Conservation (phyloP, 2,113 vertebrate genomes). For the Kryptolebias marmoratus region DNA sequence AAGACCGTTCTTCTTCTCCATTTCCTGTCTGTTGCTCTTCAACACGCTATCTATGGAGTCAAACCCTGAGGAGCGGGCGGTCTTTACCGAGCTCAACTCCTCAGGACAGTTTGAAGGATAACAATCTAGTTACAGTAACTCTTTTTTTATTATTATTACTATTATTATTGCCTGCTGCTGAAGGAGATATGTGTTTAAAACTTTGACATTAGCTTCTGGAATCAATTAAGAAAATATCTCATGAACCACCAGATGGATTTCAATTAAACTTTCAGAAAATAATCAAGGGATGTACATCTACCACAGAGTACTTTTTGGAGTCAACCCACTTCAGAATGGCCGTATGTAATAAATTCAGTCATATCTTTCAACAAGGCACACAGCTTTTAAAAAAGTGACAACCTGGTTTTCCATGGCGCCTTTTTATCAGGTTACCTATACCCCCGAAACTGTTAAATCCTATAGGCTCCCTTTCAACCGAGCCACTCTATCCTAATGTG, state of each 20-base stretch:
- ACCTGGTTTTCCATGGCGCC: too few relatives aligned
- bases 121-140: not conserved
- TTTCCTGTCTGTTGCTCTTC: constrained; percentile 35
- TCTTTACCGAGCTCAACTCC: constrained; percentile 5
- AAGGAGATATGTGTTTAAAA: too few relatives aligned
- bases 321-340: too few relatives aligned
- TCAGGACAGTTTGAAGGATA: not conserved
- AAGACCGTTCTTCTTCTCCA: constrained; percentile 21
- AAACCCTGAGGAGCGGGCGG: constrained; percentile 10
- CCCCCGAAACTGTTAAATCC: not conserved
- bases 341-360: not conserved
- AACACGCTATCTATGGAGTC: constrained; percentile 28
- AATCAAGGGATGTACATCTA: too few relatives aligned
- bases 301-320: too few relatives aligned
- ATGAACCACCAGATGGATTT: too few relatives aligned
- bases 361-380: not conserved
- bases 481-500: constrained; percentile 7
- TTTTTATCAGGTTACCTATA: too few relatives aligned
- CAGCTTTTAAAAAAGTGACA: too few relatives aligned
- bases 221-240: too few relatives aligned
- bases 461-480: not conserved
- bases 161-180: too few relatives aligned
- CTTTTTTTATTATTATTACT: not conserved
- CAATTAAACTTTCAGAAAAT: too few relatives aligned
- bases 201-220: too few relatives aligned